These are phyloP conservation scores for Cyclura pinguis DNA, from an alignment of 2,797 vertebrate species.

Conservation along the genomic window DNA sequence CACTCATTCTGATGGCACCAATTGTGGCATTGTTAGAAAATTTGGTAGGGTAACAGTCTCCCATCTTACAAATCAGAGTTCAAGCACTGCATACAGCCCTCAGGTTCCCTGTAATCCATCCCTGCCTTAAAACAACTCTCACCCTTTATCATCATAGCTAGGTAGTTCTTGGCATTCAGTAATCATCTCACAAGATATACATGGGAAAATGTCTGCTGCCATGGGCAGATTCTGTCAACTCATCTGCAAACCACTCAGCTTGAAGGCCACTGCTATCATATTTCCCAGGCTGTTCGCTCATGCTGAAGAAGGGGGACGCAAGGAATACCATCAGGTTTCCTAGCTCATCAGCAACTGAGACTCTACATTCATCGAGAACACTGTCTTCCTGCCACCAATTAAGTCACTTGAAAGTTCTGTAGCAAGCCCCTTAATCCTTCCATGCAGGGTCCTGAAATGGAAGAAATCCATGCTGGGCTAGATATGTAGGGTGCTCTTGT, in stretches of 20 bases:
- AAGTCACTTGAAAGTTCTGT: background rate
- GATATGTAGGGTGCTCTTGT: background rate
- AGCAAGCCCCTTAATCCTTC: background rate
- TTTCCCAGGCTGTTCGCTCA: slow-evolving; percentile 2
- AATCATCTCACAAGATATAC: slow-evolving; percentile 28
- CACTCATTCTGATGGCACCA: background rate
- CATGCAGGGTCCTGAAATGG: background rate
- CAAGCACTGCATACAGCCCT: background rate
- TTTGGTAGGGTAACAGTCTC: background rate
- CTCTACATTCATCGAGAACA: background rate
- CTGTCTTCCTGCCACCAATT: background rate
- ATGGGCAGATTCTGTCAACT: slow-evolving; percentile 31
- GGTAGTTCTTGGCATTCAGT: background rate
- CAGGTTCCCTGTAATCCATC: background rate
- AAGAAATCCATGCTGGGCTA: background rate
- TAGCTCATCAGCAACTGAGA: background rate
- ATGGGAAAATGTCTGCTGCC: slow-evolving; percentile 35
- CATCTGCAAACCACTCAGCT: slow-evolving; percentile 13
- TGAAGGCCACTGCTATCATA: slow-evolving; percentile 21
- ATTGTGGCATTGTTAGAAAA: background rate
- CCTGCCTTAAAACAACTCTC: background rate
- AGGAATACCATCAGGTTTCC: slow-evolving; percentile 11
- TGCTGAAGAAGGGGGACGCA: slow-evolving; percentile 1
- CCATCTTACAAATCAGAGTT: background rate
- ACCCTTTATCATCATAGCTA: background rate